Evolutionary conservation across 2,888 invertebrate genomes (phyloP).

Genomic region (Mellilla xanthometata): DNA sequence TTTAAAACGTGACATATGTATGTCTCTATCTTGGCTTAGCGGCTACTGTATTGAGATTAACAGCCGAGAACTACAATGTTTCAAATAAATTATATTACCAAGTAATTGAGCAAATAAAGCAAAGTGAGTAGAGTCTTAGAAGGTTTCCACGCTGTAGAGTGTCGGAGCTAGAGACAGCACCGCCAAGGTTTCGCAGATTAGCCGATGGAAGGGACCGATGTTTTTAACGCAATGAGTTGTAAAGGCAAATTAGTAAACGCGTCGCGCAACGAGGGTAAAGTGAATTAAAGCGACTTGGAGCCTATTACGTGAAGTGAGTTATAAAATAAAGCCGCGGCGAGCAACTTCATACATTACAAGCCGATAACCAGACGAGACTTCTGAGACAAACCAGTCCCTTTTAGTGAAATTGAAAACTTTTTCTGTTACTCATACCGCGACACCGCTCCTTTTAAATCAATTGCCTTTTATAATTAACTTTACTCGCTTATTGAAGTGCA

Average conservation of each 20-base stretch:
- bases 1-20: too few relatives aligned
- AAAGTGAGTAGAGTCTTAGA: too few relatives aligned
- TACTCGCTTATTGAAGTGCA: constrained; percentile 75
- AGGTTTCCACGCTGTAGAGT: too few relatives aligned
- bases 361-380: constrained; percentile 83
- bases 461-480: constrained; percentile 82
- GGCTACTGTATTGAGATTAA: too few relatives aligned
- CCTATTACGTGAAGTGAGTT: constrained; percentile 80
- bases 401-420: constrained; percentile 84
- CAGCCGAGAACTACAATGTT: too few relatives aligned
- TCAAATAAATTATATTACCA: too few relatives aligned
- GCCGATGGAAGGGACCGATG: constrained; percentile 27
- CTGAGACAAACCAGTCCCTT: constrained; percentile 83
- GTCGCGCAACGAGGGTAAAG: constrained; percentile 51
- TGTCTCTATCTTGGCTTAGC: too few relatives aligned
- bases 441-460: constrained; percentile 80
- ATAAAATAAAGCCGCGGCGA: constrained; percentile 78
- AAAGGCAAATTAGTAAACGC: constrained; percentile 58
- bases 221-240: constrained; percentile 38
- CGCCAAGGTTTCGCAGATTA: constrained; percentile 1
- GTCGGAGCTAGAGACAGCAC: neutral
- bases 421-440: constrained; percentile 81
- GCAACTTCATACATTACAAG: constrained; percentile 82
- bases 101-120: too few relatives aligned
- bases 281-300: constrained; percentile 72